Percentiles rank a stretch among this genome's conserved stretches.
phyloP scores from a whole-genome alignment of 92 coral and sea anemone species.

The Porites divaricata region DNA sequence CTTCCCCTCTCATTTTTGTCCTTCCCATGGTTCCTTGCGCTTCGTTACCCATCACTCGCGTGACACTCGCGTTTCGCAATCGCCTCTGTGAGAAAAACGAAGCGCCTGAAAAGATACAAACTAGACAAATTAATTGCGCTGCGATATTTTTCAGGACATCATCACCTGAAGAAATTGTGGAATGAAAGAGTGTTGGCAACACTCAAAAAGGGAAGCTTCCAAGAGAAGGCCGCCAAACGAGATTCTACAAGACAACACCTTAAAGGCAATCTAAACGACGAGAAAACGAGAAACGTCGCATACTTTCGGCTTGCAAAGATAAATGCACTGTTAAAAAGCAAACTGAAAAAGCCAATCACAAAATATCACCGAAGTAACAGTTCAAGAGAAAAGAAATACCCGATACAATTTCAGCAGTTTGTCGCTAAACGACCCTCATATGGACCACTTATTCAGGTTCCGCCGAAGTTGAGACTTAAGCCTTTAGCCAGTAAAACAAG shows the following conservation, averaged over 20 bases:
- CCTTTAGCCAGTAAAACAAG: background rate
- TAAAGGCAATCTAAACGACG: background rate
- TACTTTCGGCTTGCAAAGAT: background rate
- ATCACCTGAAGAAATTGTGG: background rate
- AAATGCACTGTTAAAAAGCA: background rate
- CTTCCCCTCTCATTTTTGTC: no score
- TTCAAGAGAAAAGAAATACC: background rate
- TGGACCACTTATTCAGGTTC: background rate
- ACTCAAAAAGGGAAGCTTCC: background rate
- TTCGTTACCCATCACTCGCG: no score
- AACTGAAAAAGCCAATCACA: background rate
- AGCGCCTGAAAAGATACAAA: background rate
- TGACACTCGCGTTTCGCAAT: no score
- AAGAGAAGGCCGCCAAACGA: background rate
- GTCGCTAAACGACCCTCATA: background rate
- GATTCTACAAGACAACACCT: background rate
- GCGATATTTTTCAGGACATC: conserved; percentile 1
- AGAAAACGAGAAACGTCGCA: background rate
- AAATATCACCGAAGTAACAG: background rate
- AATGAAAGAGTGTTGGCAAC: background rate
- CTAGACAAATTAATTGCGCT: background rate
- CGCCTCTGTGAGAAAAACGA: background rate
- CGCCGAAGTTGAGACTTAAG: background rate
- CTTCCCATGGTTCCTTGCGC: no score
- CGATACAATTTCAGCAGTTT: background rate